Base-by-base conservation (phyloP, 2,113 vertebrate genomes). In the Plecotus auritus region DNA sequence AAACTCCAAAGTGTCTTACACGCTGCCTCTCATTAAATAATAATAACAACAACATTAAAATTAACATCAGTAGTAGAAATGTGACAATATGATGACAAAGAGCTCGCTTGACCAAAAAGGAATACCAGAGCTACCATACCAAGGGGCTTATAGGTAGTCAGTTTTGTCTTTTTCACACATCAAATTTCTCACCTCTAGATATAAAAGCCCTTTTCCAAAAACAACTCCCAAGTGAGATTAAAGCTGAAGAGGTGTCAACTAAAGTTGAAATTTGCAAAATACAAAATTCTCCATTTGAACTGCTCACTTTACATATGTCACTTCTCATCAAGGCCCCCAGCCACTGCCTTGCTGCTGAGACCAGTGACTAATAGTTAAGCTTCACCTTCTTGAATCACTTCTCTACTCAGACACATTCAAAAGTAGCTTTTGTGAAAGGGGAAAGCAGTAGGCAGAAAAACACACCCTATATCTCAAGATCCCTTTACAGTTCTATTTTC, bases 331-430 rank as follows among this genome's bases (percentile, higher is more conserved):
- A 67, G 54, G 73, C 67, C 26, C 92, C 47, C 13, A n/a, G 80
- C 70, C 84, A 89, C 28, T 54, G 80, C 86, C 22, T 1, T 37
- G 49, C 45, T 32, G 7, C 9, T 3, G 3, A 94, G 23, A n/a
- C 70, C 73, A 84, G 86, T 86, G 86, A 86, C 78, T 64, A 66
- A 66, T 59, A 88, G 64, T 40, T 93, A 81, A 80, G 40, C 72
- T 92, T 93, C 90, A 87, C 45, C 87, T 90, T 91, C 40, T 69
- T 84, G 37, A 96, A 86, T 47, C 26, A 30, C 28, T 88, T 93
- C 47, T 77, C 61, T 70, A 89, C 59, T 89, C 74, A 85, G 67
- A 61, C 61, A 82, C 0, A 9, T 93, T 83, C 77, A 89, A 72
- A 89, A 7, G 12, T 8, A 91, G 81, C 74, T 94, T 87, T 76